Evolutionary conservation across 2,797 vertebrate genomes (phyloP).

Genomic region (Micropoecilia bifurca): DNA sequence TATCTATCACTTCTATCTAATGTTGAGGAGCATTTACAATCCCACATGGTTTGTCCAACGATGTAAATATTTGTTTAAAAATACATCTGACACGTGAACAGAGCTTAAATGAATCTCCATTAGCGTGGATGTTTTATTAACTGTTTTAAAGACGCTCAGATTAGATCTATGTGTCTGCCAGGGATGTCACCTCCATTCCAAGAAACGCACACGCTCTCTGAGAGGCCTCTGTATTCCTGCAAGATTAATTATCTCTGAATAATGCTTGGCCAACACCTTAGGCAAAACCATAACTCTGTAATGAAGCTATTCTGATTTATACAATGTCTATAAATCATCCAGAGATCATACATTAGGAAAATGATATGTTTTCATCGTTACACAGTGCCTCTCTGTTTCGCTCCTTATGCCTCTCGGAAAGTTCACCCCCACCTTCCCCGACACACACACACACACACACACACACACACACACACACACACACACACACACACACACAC

Average conservation of each 20-base stretch:
- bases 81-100: slow-evolving; percentile 11
- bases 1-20: background rate
- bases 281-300: slow-evolving; percentile 46
- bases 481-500: slow-evolving; percentile 27
- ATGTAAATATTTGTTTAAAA: background rate
- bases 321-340: background rate
- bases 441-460: slow-evolving; percentile 35
- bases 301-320: slow-evolving; percentile 22
- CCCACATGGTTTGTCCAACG: background rate
- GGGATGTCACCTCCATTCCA: slow-evolving; percentile 46
- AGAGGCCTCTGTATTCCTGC: slow-evolving; percentile 45
- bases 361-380: background rate
- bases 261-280: slow-evolving; percentile 57
- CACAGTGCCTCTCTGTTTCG: background rate
- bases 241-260: slow-evolving; percentile 59
- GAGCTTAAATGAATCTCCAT: slow-evolving; percentile 28
- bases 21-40: background rate
- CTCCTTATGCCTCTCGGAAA: slow-evolving; percentile 1
- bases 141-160: slow-evolving; percentile 55
- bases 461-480: slow-evolving; percentile 25
- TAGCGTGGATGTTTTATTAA: slow-evolving; percentile 30
- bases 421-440: slow-evolving; percentile 12
- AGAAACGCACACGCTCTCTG: slow-evolving; percentile 32
- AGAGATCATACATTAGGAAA: slow-evolving; percentile 17
- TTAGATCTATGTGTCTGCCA: slow-evolving; percentile 68